Evolutionary conservation across 2,888 invertebrate species (phyloP), one percentile per base, ranked within the genome.

Genomic region (Notodonta ziczac): DNA sequence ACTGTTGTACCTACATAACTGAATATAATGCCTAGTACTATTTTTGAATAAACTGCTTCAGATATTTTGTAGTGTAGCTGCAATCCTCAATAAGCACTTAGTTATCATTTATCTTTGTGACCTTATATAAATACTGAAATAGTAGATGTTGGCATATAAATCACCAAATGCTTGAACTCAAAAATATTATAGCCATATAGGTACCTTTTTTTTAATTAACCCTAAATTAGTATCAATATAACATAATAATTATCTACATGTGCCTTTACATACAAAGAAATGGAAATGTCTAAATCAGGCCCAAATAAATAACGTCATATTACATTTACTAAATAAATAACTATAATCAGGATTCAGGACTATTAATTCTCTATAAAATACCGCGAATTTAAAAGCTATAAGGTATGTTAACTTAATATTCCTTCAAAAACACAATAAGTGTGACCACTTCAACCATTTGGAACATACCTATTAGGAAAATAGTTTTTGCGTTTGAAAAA

Each of bases 401-500:
- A 9, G 5, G 13, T n/a, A n/a, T 46, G 46, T 6, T 10, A 9
- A 42, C 46, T 4, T n/a, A n/a, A n/a, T 46, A n/a, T n/a, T n/a
- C 46, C n/a, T n/a, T 46, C 10, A n/a, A n/a, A 46, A 46, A 46
- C 5, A 42, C 12, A 42, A 42, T 42, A 44, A 44, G 12, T 44
- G 2, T 46, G n/a, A 46, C n/a, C 13, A n/a, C 4, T 12, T 42
- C 4, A 4, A 10, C 68, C 71, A 81, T 77, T 77, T 70, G 72
- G 74, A 83, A 80, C 81, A 80, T 81, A 71, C 78, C 84, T 5
- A 12, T 2, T 10, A 32, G 10, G 6, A 24, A 24, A 4, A 24
- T 9, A 53, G 74, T 83, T 87, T 88, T 82, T 85, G 84, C 86
- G 83, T 85, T 84, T 80, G 77, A 85, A 85, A 72, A 73, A 77